These are phyloP conservation scores for Lagocephalus sceleratus DNA, from an alignment of 2,797 vertebrate genomes.

Conservation along the genomic window DNA sequence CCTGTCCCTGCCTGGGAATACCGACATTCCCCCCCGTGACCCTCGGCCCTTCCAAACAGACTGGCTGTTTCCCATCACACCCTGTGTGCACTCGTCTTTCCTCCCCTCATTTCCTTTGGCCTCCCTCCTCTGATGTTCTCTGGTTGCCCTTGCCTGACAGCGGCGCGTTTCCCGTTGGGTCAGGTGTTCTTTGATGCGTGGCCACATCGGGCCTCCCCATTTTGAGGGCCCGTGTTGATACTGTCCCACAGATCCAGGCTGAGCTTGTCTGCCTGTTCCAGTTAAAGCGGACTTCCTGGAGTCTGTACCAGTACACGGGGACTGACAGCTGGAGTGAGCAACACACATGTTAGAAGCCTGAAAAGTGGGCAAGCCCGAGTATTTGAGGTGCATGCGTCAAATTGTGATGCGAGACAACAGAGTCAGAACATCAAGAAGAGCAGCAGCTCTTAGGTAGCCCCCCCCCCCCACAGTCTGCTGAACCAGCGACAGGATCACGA, in stretches of 20 bases:
- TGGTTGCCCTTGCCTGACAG: constrained; percentile 52
- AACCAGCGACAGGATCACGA: too few species aligned
- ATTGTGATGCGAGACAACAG: too few species aligned
- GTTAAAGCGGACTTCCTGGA: too few species aligned
- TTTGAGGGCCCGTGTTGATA: too few species aligned
- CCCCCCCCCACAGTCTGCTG: too few species aligned
- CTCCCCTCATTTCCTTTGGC: constrained; percentile 47
- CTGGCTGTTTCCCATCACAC: constrained; percentile 54
- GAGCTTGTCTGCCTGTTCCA: constrained; percentile 23
- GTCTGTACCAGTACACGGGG: too few species aligned
- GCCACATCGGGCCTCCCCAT: constrained; percentile 1
- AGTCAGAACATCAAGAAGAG: too few species aligned
- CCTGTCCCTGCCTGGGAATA: constrained; percentile 12
- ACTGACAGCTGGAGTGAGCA: too few species aligned
- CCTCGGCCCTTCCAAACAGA: constrained; percentile 47
- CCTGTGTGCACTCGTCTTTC: constrained; percentile 49
- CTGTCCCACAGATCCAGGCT: not conserved
- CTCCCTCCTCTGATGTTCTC: constrained; percentile 49
- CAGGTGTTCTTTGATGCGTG: constrained; percentile 54
- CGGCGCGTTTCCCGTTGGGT: constrained; percentile 22
- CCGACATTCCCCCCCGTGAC: constrained; percentile 35
- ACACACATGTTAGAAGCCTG: too few species aligned
- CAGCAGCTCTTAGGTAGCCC: too few species aligned
- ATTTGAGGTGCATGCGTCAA: too few species aligned
- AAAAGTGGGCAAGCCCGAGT: too few species aligned